Base-by-base conservation (phyloP, 2,113 vertebrate genomes). In the Misgurnus mizolepis region DNA sequence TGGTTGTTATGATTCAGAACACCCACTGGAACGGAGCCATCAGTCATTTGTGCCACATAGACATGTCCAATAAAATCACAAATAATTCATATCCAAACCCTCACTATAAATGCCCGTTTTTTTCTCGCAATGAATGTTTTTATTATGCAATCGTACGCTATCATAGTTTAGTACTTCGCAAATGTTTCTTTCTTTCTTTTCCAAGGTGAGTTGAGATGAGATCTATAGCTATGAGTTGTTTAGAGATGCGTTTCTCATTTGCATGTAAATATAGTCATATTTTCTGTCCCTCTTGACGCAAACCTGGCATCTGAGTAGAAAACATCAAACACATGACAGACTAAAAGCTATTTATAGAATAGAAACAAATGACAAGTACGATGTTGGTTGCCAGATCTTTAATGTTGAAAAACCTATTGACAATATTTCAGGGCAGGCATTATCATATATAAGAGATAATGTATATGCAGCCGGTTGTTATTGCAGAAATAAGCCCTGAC, bases 21-120 rank as follows among this genome's bases (percentile, higher is more conserved):
- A 18, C 69, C 69, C 6, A 3, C 75, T 75, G 79, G 49, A 75
- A 78, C 34, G 67, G 69, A 49, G 69, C 83, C 69, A 79, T 81
- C 76, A 76, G 79, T 71, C 76, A 67, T 83, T 81, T 70, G 78
- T 79, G 76, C 58, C 71, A 43, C 34, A 18, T 67, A 53, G 65
- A 41, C 70, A 84, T 72, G 69, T 75, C 83, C 53, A 79, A 75
- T 79, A 79, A 77, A 70, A 60, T 82, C n/a, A 67, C 67, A 7
- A n/a, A 65, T 73, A 53, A 53, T 70, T 65, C 61, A 55, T 79
- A 77, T 85, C 80, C 70, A 66, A 68, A 66, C 41, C 56, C 17
- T 79, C 65, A 15, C 40, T 79, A 69, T 76, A 82, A 84, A 84
- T 72, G 49, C 41, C 49, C 41, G 9, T 70, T 82, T 78, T 22